A percentile compares a stretch with the other conserved stretches of the same genome.
Conservation (phyloP, 1,140 invertebrate species). For the Bombus turneri region DNA sequence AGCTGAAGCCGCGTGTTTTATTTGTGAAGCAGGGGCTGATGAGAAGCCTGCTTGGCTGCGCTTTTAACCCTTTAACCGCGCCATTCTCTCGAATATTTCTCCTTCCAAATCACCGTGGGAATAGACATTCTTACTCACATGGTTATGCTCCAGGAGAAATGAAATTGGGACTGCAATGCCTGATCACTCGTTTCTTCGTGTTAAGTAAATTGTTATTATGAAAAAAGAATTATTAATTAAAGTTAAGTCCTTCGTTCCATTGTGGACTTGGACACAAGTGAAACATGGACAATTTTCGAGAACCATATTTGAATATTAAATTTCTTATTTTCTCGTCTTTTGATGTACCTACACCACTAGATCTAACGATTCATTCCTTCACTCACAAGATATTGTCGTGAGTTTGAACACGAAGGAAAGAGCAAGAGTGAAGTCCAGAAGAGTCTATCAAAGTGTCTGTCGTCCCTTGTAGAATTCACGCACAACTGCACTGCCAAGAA, state of each 20-base stretch:
- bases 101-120: not conserved
- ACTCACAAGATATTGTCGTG: too few species aligned
- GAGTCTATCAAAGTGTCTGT: too few species aligned
- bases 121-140: not conserved
- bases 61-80: constrained; percentile 42
- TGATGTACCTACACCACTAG: too few species aligned
- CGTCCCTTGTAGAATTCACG: too few species aligned
- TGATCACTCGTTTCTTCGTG: not conserved
- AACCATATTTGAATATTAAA: too few species aligned
- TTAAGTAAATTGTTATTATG: not conserved
- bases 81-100: not conserved
- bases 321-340: too few species aligned
- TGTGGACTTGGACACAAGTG: not conserved
- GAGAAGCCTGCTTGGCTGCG: constrained; percentile 10
- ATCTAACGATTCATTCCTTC: too few species aligned
- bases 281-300: too few species aligned
- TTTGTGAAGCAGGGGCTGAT: constrained; percentile 21
- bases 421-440: too few species aligned
- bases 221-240: not conserved
- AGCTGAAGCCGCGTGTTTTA: constrained; percentile 19
- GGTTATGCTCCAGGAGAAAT: not conserved
- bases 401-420: too few species aligned
- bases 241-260: not conserved
- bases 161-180: not conserved
- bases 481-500: too few species aligned